Percentiles rank a stretch among this genome's conserved stretches.
These are phyloP conservation scores for Antheraea mylitta DNA, from an alignment of 1,140 invertebrate genomes.

Conservation along the genomic window DNA sequence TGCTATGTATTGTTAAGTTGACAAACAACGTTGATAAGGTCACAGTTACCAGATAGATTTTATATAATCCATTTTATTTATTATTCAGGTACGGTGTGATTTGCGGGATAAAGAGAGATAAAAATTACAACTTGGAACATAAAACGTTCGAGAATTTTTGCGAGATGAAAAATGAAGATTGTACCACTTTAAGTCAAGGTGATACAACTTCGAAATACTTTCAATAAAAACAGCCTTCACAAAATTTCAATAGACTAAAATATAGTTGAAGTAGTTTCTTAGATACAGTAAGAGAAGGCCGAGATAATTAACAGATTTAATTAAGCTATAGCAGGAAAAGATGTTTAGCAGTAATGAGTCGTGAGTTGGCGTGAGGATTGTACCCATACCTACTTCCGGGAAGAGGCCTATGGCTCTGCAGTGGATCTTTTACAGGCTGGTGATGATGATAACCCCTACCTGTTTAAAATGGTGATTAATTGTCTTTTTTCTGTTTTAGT, in stretches of 20 bases:
- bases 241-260: not conserved
- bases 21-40: too few relatives aligned
- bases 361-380: too few relatives aligned
- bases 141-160: constrained; percentile 37
- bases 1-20: too few relatives aligned
- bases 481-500: constrained; percentile 15
- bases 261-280: not conserved
- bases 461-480: too few relatives aligned
- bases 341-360: not conserved
- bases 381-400: too few relatives aligned
- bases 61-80: not conserved
- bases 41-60: not conserved
- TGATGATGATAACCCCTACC: too few relatives aligned
- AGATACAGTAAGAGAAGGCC: not conserved
- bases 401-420: too few relatives aligned
- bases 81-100: constrained; percentile 31
- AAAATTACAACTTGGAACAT: constrained; percentile 1
- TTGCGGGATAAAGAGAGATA: constrained; percentile 28
- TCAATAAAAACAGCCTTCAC: not conserved
- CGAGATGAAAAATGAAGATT: constrained; percentile 28
- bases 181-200: constrained; percentile 9
- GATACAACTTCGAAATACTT: not conserved
- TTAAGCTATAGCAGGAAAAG: not conserved
- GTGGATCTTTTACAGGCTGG: too few relatives aligned
- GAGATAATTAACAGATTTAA: not conserved